A percentile compares a stretch with the other conserved stretches of the same genome.
phyloP scores from a whole-genome alignment of 2,113 vertebrate species.

The Irena cyanogastra region DNA sequence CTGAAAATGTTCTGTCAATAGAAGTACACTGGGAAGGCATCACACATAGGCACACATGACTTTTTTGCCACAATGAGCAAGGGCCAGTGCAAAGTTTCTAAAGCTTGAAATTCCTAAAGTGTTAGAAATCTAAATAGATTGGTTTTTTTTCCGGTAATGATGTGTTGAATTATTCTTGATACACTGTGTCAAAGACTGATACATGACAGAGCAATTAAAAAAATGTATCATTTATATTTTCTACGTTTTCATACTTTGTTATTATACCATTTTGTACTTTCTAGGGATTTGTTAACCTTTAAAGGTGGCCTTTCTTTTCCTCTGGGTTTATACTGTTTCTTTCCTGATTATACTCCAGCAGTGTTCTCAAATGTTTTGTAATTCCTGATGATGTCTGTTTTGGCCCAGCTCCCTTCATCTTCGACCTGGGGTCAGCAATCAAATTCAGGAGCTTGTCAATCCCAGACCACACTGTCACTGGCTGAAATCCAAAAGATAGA shows the following conservation, averaged over 20 bases:
- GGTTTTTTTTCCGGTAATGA: background rate
- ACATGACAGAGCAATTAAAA: background rate
- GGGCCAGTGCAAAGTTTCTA: background rate
- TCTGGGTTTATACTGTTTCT: background rate
- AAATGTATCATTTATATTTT: background rate
- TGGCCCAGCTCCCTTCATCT: slow-evolving; percentile 90
- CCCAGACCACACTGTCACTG: slow-evolving; percentile 87
- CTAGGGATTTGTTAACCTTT: background rate
- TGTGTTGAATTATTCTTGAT: background rate
- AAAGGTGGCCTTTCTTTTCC: background rate
- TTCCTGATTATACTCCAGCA: background rate
- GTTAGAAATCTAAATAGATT: background rate
- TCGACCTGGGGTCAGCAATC: slow-evolving; percentile 99
- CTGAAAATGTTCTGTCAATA: rapidly evolving
- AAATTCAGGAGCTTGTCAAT: slow-evolving; percentile 74
- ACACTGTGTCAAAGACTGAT: background rate
- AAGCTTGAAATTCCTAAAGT: background rate
- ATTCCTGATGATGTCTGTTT: background rate
- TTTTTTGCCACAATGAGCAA: background rate
- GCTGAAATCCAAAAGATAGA: slow-evolving; percentile 97
- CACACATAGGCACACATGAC: background rate
- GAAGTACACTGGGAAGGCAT: background rate
- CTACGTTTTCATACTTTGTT: background rate
- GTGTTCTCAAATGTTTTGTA: background rate
- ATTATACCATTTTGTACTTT: background rate